phyloP scores from a whole-genome alignment of 2,888 invertebrate species.

The Zaprionus bogoriensis region DNA sequence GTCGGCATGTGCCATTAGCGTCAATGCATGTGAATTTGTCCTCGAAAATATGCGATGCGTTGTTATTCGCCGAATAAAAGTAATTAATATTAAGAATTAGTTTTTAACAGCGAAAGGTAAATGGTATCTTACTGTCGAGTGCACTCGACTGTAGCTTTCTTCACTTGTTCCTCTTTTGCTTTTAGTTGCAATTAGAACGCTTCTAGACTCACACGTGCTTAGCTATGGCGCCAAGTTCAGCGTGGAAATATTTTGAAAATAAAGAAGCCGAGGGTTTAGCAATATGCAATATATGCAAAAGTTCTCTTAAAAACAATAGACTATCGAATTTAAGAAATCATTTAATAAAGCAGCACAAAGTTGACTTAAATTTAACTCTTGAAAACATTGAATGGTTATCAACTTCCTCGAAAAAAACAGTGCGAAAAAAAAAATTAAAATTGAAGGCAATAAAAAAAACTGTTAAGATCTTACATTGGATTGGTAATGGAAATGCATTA shows the following conservation, averaged over 20 bases:
- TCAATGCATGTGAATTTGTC: too few relatives aligned
- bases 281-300: conserved; percentile 21
- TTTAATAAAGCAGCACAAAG: conserved; percentile 14
- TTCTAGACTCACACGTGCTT: background rate
- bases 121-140: too few relatives aligned
- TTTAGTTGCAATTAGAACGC: background rate
- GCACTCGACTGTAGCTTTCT: too few relatives aligned
- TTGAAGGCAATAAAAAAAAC: conserved; percentile 29
- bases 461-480: too few relatives aligned
- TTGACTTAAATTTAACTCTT: background rate
- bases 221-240: conserved; percentile 7
- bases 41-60: too few relatives aligned
- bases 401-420: background rate
- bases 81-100: too few relatives aligned
- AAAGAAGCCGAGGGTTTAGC: too few relatives aligned
- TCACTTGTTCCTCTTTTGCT: background rate
- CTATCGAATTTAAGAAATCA: conserved; percentile 22
- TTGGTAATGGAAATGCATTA: conserved; percentile 13
- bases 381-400: background rate
- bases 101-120: too few relatives aligned
- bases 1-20: too few relatives aligned
- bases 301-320: conserved; percentile 16
- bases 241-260: conserved; percentile 17
- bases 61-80: too few relatives aligned
- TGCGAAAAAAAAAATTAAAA: conserved; percentile 5